Evolutionary conservation across 2,113 vertebrate genomes (phyloP), one percentile per base, ranked within the genome.

Genomic region (Phoxinus phoxinus): DNA sequence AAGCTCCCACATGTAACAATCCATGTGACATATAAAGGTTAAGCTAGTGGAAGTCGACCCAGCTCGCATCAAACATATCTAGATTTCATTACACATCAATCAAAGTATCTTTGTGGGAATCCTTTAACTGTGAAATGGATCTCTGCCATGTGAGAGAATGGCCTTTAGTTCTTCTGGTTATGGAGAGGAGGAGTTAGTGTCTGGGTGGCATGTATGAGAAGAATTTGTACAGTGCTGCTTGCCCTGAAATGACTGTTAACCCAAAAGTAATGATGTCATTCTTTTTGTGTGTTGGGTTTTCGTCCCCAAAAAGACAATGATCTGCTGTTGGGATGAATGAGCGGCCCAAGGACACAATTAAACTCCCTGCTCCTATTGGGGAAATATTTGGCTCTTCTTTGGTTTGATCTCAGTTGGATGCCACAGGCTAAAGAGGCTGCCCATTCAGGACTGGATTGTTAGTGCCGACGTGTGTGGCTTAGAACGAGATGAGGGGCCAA

Each of bases 211-310:
- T 61, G 44, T 15, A 58, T 56, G 11, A 6, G 58, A 74, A 71
- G 51, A 48, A 79, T 71, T 59, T 59, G 76, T 84, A 69, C 82
- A 81, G 79, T 82, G 74, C 30, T 58, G 12, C 81, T 84, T 87
- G 65, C 83, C 75, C 85, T 76, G 58, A 65, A 76, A 85, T 25
- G 67, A 85, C 88, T 80, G 84, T 72, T 88, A 67, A 81, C 61
- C 84, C 73, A 86, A 90, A 90, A 73, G 32, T 53, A 71, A 87
- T 90, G 80, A 90, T 88, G 83, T 88, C 85, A 87, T 82, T 75
- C 59, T 76, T 53, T 59, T 81, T 73, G 58, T 69, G 69, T 44
- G 58, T 44, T 71, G 72, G 41, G 72, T 81, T 76, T 82, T 73
- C 35, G 4, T 84, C 58, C 69, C 58, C 53, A 51, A 81, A 63